Conservation (phyloP, 1,140 invertebrate genomes). For the Drosophila dunni region DNA sequence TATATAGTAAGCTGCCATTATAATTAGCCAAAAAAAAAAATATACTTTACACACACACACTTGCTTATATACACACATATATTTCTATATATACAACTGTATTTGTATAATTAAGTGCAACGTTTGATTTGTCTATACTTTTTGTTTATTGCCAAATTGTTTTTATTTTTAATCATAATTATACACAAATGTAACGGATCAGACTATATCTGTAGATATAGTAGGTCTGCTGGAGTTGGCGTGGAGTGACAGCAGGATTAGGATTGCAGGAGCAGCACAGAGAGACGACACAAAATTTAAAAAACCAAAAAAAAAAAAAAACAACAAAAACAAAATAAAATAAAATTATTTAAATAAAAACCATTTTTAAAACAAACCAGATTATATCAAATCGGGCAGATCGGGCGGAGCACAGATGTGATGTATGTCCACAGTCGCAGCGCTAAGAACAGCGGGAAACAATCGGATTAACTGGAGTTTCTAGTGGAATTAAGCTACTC, state of each 20-base stretch:
- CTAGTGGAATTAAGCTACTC: background rate
- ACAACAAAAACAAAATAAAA: slow-evolving; percentile 50
- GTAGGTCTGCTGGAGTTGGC: slow-evolving; percentile 41
- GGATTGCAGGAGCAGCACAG: slow-evolving; percentile 12
- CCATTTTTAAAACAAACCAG: slow-evolving; percentile 64
- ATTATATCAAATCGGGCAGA: slow-evolving; percentile 64
- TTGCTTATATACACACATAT: background rate
- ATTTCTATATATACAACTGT: background rate
- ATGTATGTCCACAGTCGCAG: slow-evolving; percentile 45
- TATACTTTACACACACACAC: slow-evolving; percentile 7
- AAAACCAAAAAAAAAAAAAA: slow-evolving; percentile 50
- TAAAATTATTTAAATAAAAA: slow-evolving; percentile 78
- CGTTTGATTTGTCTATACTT: background rate
- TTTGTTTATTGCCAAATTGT: slow-evolving; percentile 1
- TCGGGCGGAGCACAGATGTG: slow-evolving; percentile 57
- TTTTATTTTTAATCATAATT: slow-evolving; percentile 15
- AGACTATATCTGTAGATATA: slow-evolving; percentile 39
- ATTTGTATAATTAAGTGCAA: slow-evolving; percentile 8
- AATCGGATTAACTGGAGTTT: no score
- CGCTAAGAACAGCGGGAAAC: background rate
- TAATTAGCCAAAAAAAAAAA: slow-evolving; percentile 19
- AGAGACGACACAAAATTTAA: slow-evolving; percentile 17
- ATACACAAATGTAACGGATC: slow-evolving; percentile 20
- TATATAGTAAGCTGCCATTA: background rate
- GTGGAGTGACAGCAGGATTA: slow-evolving; percentile 21